These are phyloP conservation scores for Aphelenchoides fujianensis DNA, from an alignment of 1,140 invertebrate genomes.

Conservation along the genomic window DNA sequence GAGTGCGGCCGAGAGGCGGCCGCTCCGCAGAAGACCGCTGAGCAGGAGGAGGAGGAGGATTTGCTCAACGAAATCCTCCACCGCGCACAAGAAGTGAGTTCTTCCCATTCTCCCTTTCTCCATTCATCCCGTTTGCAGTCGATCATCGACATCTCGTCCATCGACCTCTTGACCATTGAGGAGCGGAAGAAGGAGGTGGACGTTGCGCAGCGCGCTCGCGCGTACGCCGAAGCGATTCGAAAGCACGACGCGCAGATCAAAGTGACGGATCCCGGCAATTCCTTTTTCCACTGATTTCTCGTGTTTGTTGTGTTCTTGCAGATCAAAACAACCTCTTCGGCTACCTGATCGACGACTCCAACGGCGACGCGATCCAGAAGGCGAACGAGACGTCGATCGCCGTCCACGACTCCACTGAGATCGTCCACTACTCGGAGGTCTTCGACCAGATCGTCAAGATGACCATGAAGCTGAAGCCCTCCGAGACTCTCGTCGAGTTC, in stretches of 20 bases:
- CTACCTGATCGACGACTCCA: conserved; percentile 11
- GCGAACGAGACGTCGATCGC: neutral
- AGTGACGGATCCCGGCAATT: neutral
- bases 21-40: conserved; percentile 4
- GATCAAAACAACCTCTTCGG: neutral
- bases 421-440: conserved; percentile 2
- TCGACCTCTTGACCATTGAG: no score
- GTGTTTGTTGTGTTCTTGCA: no score
- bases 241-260: conserved; percentile 18
- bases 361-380: neutral
- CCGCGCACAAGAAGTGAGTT: conserved; percentile 22
- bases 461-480: neutral
- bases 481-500: conserved; percentile 14
- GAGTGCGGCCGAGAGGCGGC: neutral
- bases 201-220: conserved; percentile 6
- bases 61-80: conserved; percentile 21
- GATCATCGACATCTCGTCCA: conserved; percentile 22
- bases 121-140: conserved; percentile 1
- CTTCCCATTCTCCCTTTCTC: neutral
- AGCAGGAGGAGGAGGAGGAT: conserved; percentile 27
- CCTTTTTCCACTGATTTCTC: no score
- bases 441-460: neutral
- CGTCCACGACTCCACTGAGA: neutral
- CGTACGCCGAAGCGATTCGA: conserved; percentile 14
- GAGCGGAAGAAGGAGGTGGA: conserved; percentile 17